Evolutionary conservation across 2,888 invertebrate species (phyloP).

Genomic region (Heliconius cydno): DNA sequence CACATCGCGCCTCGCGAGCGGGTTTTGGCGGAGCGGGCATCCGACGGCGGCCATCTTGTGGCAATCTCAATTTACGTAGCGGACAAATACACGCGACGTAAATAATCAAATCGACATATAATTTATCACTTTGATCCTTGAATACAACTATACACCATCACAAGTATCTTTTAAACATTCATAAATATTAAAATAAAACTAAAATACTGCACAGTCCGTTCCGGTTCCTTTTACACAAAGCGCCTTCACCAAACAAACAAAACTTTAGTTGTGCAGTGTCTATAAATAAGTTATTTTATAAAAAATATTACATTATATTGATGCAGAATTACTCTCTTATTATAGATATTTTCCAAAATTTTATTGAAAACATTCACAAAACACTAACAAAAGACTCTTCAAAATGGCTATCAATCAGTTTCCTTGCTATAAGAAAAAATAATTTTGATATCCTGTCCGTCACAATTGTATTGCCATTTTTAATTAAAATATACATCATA

Average conservation of each 20-base stretch:
- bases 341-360: constrained; percentile 68
- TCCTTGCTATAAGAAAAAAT: constrained; percentile 77
- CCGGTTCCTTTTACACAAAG: constrained; percentile 77
- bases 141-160: constrained; percentile 53
- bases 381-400: constrained; percentile 84
- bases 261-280: constrained; percentile 55
- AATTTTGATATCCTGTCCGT: constrained; percentile 77
- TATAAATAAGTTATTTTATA: constrained; percentile 53
- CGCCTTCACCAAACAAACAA: constrained; percentile 71
- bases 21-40: constrained; percentile 82
- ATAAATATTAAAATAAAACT: constrained; percentile 59
- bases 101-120: constrained; percentile 60
- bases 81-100: constrained; percentile 80
- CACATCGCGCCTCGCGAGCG: constrained; percentile 78
- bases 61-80: constrained; percentile 80
- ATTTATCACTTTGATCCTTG: constrained; percentile 44
- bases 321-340: constrained; percentile 51
- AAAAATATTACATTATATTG: constrained; percentile 42
- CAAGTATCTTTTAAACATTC: constrained; percentile 52
- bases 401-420: constrained; percentile 82
- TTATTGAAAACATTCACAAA: constrained; percentile 83
- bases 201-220: constrained; percentile 69
- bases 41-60: constrained; percentile 83
- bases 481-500: constrained; percentile 56
- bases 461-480: constrained; percentile 76